Conservation (phyloP, 2,797 vertebrate genomes). For the Trematomus bernacchii region DNA sequence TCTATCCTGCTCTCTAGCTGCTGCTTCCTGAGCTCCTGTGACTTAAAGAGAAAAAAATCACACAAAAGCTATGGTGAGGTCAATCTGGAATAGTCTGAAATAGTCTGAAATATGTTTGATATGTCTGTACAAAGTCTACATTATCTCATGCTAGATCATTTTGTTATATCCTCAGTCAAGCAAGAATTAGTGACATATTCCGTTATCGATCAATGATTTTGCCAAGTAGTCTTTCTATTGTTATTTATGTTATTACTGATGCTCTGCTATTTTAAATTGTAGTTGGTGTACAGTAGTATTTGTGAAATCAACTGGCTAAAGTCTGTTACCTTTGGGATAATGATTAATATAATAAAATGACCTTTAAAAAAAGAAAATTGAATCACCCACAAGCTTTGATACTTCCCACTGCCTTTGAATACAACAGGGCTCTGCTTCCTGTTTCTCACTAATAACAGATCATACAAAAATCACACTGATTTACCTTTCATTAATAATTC, state of each 20-base stretch:
- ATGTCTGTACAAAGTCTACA: not conserved
- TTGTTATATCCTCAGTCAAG: not conserved
- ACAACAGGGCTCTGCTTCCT: not conserved
- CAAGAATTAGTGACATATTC: not conserved
- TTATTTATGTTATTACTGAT: no score
- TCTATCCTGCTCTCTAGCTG: slow-evolving; percentile 1
- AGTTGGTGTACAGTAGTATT: not conserved
- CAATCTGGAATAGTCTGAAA: not conserved
- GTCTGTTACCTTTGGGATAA: not conserved
- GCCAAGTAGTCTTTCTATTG: not conserved
- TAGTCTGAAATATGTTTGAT: not conserved
- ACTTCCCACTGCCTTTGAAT: not conserved
- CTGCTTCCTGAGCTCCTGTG: slow-evolving; percentile 1
- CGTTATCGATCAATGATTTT: not conserved
- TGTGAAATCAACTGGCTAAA: not conserved
- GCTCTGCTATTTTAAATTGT: not conserved
- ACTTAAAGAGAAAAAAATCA: slow-evolving; percentile 2
- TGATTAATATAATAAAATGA: not conserved
- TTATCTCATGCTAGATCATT: not conserved
- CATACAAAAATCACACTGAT: not conserved
- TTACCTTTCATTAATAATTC: slow-evolving; percentile 22
- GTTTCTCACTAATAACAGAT: not conserved
- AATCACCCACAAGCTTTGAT: not conserved
- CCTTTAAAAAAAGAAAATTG: not conserved
- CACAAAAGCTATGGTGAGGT: not conserved